These are phyloP conservation scores for Oconnorella tubifera DNA, from an alignment of 2,888 invertebrate genomes.

Conservation along the genomic window DNA sequence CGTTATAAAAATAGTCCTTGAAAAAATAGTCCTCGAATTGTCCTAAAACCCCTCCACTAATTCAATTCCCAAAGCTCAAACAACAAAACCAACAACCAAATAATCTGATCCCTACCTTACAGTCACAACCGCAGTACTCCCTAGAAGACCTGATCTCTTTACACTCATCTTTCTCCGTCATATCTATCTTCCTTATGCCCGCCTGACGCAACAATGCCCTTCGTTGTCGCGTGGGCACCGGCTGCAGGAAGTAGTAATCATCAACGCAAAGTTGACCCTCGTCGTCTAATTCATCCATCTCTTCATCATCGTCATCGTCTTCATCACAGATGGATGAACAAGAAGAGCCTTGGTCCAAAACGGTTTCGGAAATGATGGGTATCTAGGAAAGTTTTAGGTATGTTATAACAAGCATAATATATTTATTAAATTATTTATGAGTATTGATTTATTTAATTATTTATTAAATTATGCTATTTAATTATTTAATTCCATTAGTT, in stretches of 20 bases:
- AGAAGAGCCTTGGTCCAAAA: background rate
- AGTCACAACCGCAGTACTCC: conserved; percentile 62
- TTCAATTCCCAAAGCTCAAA: too few species aligned
- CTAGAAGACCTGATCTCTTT: conserved; percentile 83
- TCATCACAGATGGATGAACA: background rate
- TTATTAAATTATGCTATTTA: too few species aligned
- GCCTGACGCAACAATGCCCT: conserved; percentile 78
- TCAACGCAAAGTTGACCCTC: conserved; percentile 36
- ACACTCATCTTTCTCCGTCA: conserved; percentile 88
- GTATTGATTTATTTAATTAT: too few species aligned
- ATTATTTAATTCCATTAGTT: too few species aligned
- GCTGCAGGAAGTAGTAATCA: conserved; percentile 62
- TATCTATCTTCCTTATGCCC: conserved; percentile 89
- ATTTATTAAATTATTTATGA: too few species aligned
- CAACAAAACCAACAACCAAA: too few species aligned
- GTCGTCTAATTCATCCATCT: conserved; percentile 7
- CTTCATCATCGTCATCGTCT: conserved; percentile 1
- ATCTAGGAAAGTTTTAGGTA: background rate
- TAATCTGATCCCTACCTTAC: conserved; percentile 48
- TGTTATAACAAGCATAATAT: too few species aligned
- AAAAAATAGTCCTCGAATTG: too few species aligned
- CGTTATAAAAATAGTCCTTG: too few species aligned
- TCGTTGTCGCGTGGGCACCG: conserved; percentile 86
- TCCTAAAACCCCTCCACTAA: too few species aligned
- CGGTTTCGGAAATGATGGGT: too few species aligned